Conservation (phyloP, 2,888 invertebrate species). For the Netelia melanura region DNA sequence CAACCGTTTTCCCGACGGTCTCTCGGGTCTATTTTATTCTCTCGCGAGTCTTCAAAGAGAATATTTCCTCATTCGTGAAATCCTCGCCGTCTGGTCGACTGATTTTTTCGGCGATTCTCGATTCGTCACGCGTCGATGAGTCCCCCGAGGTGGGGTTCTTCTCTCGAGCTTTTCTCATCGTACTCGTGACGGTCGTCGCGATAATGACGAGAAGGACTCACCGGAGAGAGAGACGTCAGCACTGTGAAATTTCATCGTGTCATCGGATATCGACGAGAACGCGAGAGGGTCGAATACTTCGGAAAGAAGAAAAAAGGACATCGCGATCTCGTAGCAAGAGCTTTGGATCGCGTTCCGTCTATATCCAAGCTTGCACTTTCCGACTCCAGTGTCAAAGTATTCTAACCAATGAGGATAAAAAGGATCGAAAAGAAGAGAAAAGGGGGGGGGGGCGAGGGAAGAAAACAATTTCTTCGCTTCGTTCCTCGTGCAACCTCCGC, state of each 20-base stretch:
- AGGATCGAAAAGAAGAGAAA: slow-evolving; percentile 8
- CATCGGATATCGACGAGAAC: slow-evolving; percentile 21
- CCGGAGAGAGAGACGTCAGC: slow-evolving; percentile 31
- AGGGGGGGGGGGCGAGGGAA: background rate
- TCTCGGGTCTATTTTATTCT: background rate
- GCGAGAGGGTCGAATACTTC: slow-evolving; percentile 36
- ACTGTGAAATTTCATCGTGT: slow-evolving; percentile 46
- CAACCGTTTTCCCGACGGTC: background rate
- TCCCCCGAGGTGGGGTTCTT: slow-evolving; percentile 1
- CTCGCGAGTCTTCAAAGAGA: slow-evolving; percentile 3
- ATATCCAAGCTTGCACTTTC: slow-evolving; percentile 45
- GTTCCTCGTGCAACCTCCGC: slow-evolving; percentile 24
- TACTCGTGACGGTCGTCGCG: slow-evolving; percentile 2
- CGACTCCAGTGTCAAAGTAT: slow-evolving; percentile 11
- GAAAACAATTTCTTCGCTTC: slow-evolving; percentile 26
- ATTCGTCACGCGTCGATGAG: slow-evolving; percentile 41
- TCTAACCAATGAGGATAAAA: slow-evolving; percentile 5
- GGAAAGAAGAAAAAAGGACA: slow-evolving; percentile 8
- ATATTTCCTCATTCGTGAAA: slow-evolving; percentile 18
- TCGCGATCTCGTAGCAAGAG: background rate
- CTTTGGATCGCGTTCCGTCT: slow-evolving; percentile 47
- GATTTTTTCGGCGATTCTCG: slow-evolving; percentile 21
- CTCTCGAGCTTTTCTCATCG: slow-evolving; percentile 27
- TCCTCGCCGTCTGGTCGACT: slow-evolving; percentile 4
- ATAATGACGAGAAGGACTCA: slow-evolving; percentile 23